A percentile compares a stretch with the other conserved stretches of the same genome.
Evolutionary conservation across 2,888 invertebrate species (phyloP).

Genomic region (Cryptocheilus praepositus): DNA sequence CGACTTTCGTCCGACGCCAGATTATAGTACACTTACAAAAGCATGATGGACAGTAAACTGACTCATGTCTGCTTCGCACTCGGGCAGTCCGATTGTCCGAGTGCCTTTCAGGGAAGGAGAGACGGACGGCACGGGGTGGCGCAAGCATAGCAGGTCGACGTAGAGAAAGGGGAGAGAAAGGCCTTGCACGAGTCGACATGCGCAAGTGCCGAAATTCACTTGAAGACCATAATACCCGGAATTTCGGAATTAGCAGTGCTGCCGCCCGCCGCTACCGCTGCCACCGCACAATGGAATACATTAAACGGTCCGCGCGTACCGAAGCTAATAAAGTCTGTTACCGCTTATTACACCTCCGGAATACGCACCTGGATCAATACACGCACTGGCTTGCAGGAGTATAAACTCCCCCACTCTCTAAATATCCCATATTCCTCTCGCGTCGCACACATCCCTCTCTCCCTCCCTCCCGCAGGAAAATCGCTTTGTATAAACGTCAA

Average conservation of each 20-base stretch:
- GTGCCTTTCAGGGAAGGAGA: too few species aligned
- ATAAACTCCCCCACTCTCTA: conserved; percentile 6
- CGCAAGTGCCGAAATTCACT: conserved; percentile 66
- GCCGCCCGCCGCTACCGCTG: conserved; percentile 36
- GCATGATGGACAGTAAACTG: too few species aligned
- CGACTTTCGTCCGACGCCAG: too few species aligned
- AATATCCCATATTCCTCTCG: conserved; percentile 4
- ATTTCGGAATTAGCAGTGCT: conserved; percentile 62
- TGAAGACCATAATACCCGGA: conserved; percentile 62
- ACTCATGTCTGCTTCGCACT: too few species aligned
- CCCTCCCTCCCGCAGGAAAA: neutral
- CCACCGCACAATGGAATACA: conserved; percentile 65
- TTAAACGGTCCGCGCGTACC: conserved; percentile 61
- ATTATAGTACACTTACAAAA: too few species aligned
- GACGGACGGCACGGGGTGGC: too few species aligned
- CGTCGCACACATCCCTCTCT: neutral
- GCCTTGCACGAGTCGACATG: conserved; percentile 35
- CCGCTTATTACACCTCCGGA: conserved; percentile 59
- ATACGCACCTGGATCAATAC: conserved; percentile 53
- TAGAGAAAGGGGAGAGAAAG: neutral
- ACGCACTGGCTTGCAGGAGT: conserved; percentile 14
- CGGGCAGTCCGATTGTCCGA: too few species aligned
- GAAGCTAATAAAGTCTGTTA: conserved; percentile 66
- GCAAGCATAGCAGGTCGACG: neutral
- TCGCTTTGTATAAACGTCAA: neutral